Evolutionary conservation across 2,888 invertebrate species (phyloP).

Genomic region (Pseudococcus viburni): DNA sequence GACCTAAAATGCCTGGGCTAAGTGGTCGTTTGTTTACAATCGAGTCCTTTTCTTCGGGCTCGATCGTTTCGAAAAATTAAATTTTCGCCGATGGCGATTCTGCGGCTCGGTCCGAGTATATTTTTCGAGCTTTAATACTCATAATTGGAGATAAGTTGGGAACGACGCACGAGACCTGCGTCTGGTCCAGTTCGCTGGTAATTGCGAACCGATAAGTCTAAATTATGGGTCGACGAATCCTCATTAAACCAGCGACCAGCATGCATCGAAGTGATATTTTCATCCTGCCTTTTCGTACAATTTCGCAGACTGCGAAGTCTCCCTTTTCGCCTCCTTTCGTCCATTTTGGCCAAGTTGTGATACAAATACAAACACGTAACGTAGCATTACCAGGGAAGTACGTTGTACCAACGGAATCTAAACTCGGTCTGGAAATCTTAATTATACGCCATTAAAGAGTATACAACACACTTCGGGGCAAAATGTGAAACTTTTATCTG

Average conservation of each 20-base stretch:
- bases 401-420: neutral
- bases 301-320: neutral
- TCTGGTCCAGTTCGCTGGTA: no score
- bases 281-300: neutral
- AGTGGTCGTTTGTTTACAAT: conserved; percentile 11
- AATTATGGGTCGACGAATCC: neutral
- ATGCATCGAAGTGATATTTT: neutral
- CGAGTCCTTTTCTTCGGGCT: neutral
- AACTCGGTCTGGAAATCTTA: conserved; percentile 35
- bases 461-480: conserved; percentile 38
- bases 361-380: neutral
- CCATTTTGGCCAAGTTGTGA: neutral
- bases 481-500: conserved; percentile 53
- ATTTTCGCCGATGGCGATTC: neutral
- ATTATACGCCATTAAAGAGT: conserved; percentile 54
- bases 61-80: neutral
- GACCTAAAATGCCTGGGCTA: no score
- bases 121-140: no score
- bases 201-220: neutral
- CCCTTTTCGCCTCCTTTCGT: neutral
- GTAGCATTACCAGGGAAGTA: neutral
- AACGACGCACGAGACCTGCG: no score
- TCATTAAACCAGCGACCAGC: neutral
- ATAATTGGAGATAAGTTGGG: no score
- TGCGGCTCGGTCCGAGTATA: no score